Evolutionary conservation across 2,888 invertebrate genomes (phyloP), one percentile per base, ranked within the genome.

Genomic region (Brachyptera risi): DNA sequence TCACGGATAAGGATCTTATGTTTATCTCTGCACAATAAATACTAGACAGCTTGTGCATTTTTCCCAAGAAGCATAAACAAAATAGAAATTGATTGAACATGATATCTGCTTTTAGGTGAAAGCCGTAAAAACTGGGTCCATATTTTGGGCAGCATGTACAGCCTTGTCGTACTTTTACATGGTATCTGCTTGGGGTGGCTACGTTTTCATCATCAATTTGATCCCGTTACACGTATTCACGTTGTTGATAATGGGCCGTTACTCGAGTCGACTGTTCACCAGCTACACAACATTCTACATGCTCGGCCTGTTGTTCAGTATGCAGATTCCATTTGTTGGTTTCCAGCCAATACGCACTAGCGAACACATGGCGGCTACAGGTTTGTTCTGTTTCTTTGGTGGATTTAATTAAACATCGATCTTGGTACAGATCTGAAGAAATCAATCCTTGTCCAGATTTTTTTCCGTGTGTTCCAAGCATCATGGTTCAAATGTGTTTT

Each of bases 171-270:
- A 99, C 77, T 98, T 99, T 78, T 99, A 99, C 78, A 99, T 99
- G 99, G 99, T 98, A 1, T 98, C 97, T 65, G 98, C 98, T 67
- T 99, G 99, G 99, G 99, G 99, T 68, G 99, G 99, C 66, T 99
- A 99, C 73, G 98, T 99, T 40, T 99, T 98, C 75, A 99, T 99
- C 70, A 99, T 98, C 73, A 99, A 99, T 78, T 79, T 99, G 72
- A 98, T 99, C 68, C 99, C 99, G 0, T 83, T 99, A 11, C 99
- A 99, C 73, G 97, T 97, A 3, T 96, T 99, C 78, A 88, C 89
- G 1, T 79, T 99, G 40, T 79, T 99, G 47, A 78, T 97, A 49
- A 97, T 98, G 95, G 98, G 97, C 40, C 82, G 97, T 58, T 98
- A 88, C 77, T 96, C 96, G 1, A 88, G 89, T 71, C 83, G 96